Percentiles rank a stretch among this genome's conserved stretches.
Evolutionary conservation across 2,888 invertebrate genomes (phyloP).

Genomic region (Malthinus seriepunctatus): DNA sequence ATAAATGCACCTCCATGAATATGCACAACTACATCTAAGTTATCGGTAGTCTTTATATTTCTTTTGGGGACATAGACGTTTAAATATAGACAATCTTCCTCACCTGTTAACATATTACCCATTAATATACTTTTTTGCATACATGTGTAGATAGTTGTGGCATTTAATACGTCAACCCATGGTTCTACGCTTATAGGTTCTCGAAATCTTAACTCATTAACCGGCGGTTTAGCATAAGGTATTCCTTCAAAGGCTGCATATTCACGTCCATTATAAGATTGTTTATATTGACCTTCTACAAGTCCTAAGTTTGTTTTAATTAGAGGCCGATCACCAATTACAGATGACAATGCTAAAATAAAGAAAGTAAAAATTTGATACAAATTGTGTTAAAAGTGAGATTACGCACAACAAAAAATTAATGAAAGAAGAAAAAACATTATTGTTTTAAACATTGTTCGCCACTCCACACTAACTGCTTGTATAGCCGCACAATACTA

Average conservation of each 20-base stretch:
- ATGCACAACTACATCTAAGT: neutral
- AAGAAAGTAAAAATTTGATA: no score
- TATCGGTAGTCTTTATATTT: neutral
- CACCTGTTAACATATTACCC: constrained; percentile 40
- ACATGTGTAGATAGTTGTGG: constrained; percentile 40
- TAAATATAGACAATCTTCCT: neutral
- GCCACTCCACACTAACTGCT: no score
- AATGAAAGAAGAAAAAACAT: no score
- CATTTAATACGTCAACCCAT: constrained; percentile 26
- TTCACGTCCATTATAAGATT: constrained; percentile 36
- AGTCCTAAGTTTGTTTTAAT: constrained; percentile 25
- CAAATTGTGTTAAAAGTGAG: no score
- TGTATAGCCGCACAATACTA: no score
- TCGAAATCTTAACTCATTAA: constrained; percentile 39
- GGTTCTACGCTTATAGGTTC: constrained; percentile 24
- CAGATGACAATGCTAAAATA: no score
- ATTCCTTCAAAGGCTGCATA: constrained; percentile 42
- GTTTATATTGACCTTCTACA: constrained; percentile 33
- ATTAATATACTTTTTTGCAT: constrained; percentile 27
- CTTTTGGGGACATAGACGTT: neutral
- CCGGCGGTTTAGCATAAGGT: constrained; percentile 41
- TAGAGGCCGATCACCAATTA: no score
- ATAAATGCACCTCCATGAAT: neutral
- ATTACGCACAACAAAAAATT: no score
- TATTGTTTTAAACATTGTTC: no score